These are phyloP conservation scores for Ancistrus triradiatus DNA, from an alignment of 2,113 vertebrate species.

Conservation along the genomic window DNA sequence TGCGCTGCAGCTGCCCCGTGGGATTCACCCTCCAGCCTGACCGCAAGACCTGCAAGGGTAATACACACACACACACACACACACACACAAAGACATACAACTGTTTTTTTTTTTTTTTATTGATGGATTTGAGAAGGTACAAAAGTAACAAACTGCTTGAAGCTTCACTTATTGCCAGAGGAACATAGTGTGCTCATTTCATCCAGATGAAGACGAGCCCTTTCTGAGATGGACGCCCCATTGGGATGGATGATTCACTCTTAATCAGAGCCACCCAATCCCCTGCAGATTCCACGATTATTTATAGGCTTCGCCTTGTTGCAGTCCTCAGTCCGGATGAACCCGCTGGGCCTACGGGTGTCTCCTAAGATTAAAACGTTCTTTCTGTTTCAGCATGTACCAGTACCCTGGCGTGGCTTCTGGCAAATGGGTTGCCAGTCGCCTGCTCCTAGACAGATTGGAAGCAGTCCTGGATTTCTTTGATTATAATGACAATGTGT, in stretches of 20 bases:
- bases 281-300: no score
- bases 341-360: no score
- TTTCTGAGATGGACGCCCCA: constrained; percentile 55
- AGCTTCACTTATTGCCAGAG: constrained; percentile 38
- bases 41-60: constrained; percentile 97
- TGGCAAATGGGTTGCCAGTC: no score
- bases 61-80: constrained; percentile 10
- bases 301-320: no score
- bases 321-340: no score
- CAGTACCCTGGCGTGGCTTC: no score
- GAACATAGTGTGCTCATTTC: constrained; percentile 60
- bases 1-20: constrained; percentile 96
- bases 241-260: constrained; percentile 58
- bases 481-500: no score
- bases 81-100: constrained; percentile 21
- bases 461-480: no score
- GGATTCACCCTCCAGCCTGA: constrained; percentile 94
- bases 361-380: no score
- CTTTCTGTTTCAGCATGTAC: no score
- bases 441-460: no score
- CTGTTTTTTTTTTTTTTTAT: constrained; percentile 51
- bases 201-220: constrained; percentile 62
- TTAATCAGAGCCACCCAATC: constrained; percentile 53
- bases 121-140: constrained; percentile 53
- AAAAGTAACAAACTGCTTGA: constrained; percentile 56